Percentiles rank a stretch among this genome's conserved stretches.
These are phyloP conservation scores for Hippopotamus amphibius DNA, from an alignment of 2,113 vertebrate species.

Conservation along the genomic window DNA sequence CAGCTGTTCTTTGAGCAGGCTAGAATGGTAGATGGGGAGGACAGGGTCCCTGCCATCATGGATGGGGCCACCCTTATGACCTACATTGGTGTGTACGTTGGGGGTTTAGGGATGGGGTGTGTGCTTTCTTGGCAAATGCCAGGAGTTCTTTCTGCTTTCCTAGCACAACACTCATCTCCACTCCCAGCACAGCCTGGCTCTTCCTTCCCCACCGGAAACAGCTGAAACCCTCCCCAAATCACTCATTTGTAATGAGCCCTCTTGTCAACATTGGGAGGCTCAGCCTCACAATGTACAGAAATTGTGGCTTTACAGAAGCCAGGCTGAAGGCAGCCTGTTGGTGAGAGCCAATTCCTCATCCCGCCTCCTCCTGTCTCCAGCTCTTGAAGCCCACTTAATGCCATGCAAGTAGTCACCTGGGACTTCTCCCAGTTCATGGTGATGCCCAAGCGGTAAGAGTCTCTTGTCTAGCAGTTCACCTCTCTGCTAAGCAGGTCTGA, in stretches of 20 bases:
- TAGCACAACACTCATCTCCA: constrained; percentile 38
- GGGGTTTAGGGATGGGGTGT: neutral
- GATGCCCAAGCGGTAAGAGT: constrained; percentile 64
- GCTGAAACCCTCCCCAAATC: constrained; percentile 73
- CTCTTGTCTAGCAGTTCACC: constrained; percentile 68
- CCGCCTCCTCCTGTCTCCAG: constrained; percentile 79
- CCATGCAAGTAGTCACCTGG: constrained; percentile 62
- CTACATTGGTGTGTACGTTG: rapidly evolving
- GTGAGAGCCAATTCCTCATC: constrained; percentile 83
- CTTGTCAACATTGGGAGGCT: constrained; percentile 78
- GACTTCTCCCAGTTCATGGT: constrained; percentile 73
- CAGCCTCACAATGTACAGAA: constrained; percentile 70
- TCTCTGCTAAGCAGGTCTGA: constrained; percentile 70
- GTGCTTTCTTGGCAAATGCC: constrained; percentile 41
- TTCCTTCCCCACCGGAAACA: constrained; percentile 59
- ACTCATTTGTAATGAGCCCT: constrained; percentile 72
- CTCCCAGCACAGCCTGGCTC: constrained; percentile 57
- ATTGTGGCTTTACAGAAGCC: constrained; percentile 60
- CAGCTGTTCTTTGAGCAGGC: neutral
- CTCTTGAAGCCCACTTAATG: constrained; percentile 83
- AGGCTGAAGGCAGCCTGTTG: constrained; percentile 84
- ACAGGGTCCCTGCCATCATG: neutral
- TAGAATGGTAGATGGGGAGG: no score
- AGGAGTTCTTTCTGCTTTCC: constrained; percentile 52
- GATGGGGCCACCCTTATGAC: no score